A percentile compares a stretch with the other conserved stretches of the same genome.
These are phyloP conservation scores for Zaprionus camerounensis DNA, from an alignment of 1,140 invertebrate species.

Conservation along the genomic window DNA sequence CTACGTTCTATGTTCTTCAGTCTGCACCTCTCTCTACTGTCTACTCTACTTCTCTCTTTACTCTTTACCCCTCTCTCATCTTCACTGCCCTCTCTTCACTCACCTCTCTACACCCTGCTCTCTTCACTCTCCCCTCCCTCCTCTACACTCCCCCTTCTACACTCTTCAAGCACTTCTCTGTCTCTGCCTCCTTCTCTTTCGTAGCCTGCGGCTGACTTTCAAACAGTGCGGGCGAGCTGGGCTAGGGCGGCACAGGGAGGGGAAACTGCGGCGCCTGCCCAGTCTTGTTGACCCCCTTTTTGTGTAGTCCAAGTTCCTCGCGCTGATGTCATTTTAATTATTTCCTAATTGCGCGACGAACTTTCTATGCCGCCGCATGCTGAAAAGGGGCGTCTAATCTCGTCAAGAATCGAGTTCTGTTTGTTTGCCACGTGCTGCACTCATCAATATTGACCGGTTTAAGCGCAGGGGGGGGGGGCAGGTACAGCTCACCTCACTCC, in stretches of 20 bases:
- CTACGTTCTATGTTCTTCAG: background rate
- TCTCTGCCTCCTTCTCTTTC: background rate
- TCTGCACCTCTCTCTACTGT: background rate
- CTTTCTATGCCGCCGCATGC: conserved; percentile 41
- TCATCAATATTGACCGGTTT: conserved; percentile 29
- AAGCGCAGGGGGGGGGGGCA: conserved; percentile 3
- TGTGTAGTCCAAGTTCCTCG: background rate
- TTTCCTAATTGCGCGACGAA: conserved; percentile 68
- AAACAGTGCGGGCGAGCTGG: background rate
- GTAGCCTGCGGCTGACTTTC: background rate
- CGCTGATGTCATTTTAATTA: conserved; percentile 71
- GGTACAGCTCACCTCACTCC: background rate
- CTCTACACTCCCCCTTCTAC: no score
- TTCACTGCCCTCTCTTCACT: no score
- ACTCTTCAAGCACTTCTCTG: background rate
- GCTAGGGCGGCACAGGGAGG: background rate
- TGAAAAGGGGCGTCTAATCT: conserved; percentile 21
- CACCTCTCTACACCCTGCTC: no score
- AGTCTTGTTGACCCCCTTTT: conserved; percentile 5
- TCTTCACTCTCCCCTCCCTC: no score
- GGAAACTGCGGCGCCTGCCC: background rate
- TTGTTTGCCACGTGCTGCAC: conserved; percentile 17
- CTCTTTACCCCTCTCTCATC: no score
- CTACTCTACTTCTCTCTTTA: no score
- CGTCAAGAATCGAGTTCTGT: conserved; percentile 28